Evolutionary conservation across 2,797 vertebrate species (phyloP), one percentile per base, ranked within the genome.

Genomic region (Vespertilio murinus): DNA sequence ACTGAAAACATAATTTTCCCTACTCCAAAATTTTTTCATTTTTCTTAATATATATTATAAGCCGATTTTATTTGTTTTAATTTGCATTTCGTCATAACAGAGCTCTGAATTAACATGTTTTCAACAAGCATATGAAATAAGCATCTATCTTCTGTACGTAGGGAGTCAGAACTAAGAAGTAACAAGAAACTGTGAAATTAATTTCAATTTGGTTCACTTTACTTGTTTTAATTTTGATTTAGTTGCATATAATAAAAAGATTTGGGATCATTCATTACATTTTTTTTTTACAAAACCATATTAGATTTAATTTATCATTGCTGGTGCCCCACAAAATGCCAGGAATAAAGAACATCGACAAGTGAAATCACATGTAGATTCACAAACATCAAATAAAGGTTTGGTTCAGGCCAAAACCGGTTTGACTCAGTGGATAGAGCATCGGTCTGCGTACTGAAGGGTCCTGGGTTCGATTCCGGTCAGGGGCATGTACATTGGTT

Each of bases 31-130:
- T 80, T 74, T 75, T 70, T 78, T 30, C 17, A 52, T 28, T 71
- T 74, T 85, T 49, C 22, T 79, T 65, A 87, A 33, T 40, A 85
- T 17, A 61, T 80, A 9, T 10, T 83, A 28, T 64, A 82, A 81
- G 22, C 17, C 87, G 22, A 79, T 54, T 79, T 93, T 3, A 49
- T 12, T 25, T 75, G 6, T 61, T 87, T 94, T 69, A 80, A 78
- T 65, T 81, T 93, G 6, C 12, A 38, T 77, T 80, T 93, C 20
- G 80, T 89, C 9, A 88, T 40, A 91, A 47, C 5, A 49, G 20
- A 94, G 28, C 12, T 92, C n/a, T 71, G 13, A 91, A 79, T 78
- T 90, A 88, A 22, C 3, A 81, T 23, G 23, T 92, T 87, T 88
- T 93, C 42, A 84, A 84, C 2, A 74, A 88, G 28, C 33, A n/a